phyloP scores from a whole-genome alignment of 2,888 invertebrate genomes.

The Thereva unica region DNA sequence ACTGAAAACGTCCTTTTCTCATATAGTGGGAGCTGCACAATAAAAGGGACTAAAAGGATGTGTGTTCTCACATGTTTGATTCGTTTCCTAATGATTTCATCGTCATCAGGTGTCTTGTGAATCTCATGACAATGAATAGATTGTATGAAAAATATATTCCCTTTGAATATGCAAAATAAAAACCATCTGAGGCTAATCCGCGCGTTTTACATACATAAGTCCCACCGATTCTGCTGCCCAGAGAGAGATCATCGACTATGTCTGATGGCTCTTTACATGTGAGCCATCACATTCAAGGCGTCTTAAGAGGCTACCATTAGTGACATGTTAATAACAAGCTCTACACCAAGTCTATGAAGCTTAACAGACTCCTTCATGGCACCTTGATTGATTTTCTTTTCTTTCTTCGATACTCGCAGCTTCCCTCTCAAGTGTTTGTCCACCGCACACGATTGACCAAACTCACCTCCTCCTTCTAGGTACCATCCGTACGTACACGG shows the following conservation, averaged over 20 bases:
- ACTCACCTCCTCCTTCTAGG: too few species aligned
- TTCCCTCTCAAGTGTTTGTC: too few species aligned
- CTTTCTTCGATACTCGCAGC: not conserved
- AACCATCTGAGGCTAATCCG: constrained; percentile 33
- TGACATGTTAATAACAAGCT: constrained; percentile 32
- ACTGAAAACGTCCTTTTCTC: too few species aligned
- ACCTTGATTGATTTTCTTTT: constrained; percentile 28
- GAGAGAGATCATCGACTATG: too few species aligned
- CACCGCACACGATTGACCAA: too few species aligned
- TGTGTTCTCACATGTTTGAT: too few species aligned
- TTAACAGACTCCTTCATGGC: constrained; percentile 17
- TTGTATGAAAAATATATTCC: constrained; percentile 12
- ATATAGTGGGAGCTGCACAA: too few species aligned
- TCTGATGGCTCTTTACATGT: too few species aligned
- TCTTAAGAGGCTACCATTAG: constrained; percentile 34
- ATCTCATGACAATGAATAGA: not conserved
- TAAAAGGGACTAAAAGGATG: too few species aligned
- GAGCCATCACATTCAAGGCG: constrained; percentile 18
- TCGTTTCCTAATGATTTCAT: constrained; percentile 12
- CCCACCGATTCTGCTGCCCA: not conserved
- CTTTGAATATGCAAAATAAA: constrained; percentile 13
- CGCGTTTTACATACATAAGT: constrained; percentile 30
- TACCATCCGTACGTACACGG: too few species aligned
- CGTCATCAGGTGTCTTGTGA: constrained; percentile 5
- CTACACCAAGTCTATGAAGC: constrained; percentile 23